These are phyloP conservation scores for Tragelaphus oryx DNA, from an alignment of 2,797 vertebrate genomes.

Conservation along the genomic window DNA sequence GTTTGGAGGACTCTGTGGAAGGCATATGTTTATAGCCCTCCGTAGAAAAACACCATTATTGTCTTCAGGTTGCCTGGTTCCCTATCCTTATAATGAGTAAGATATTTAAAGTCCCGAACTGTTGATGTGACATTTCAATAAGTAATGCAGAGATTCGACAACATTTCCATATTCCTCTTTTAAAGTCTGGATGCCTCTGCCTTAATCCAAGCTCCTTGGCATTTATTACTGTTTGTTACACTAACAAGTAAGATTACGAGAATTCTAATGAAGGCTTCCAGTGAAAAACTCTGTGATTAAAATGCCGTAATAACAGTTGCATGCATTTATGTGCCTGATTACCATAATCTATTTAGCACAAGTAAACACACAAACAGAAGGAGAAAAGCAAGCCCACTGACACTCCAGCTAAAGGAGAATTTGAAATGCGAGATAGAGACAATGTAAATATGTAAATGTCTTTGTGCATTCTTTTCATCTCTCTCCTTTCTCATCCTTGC, in stretches of 20 bases:
- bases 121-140: conserved; percentile 89
- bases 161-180: conserved; percentile 87
- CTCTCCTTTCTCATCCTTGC: conserved; percentile 74
- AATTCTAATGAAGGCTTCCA: conserved; percentile 94
- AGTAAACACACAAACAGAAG: conserved; percentile 92
- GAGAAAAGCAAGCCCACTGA: conserved; percentile 80
- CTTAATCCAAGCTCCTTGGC: conserved; percentile 87
- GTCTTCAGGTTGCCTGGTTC: conserved; percentile 68
- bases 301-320: conserved; percentile 90
- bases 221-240: conserved; percentile 91
- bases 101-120: conserved; percentile 79
- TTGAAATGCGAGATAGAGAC: conserved; percentile 81
- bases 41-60: conserved; percentile 73
- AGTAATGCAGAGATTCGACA: conserved; percentile 84
- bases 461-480: conserved; percentile 84
- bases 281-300: conserved; percentile 89
- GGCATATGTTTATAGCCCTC: conserved; percentile 59
- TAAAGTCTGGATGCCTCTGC: conserved; percentile 84
- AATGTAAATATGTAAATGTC: conserved; percentile 88
- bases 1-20: conserved; percentile 19
- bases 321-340: conserved; percentile 90
- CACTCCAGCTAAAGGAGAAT: conserved; percentile 81
- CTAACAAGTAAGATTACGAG: conserved; percentile 92
- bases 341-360: conserved; percentile 94
- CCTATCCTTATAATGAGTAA: conserved; percentile 79